Evolutionary conservation across 2,888 invertebrate genomes (phyloP).

Genomic region (Apeira syringaria): DNA sequence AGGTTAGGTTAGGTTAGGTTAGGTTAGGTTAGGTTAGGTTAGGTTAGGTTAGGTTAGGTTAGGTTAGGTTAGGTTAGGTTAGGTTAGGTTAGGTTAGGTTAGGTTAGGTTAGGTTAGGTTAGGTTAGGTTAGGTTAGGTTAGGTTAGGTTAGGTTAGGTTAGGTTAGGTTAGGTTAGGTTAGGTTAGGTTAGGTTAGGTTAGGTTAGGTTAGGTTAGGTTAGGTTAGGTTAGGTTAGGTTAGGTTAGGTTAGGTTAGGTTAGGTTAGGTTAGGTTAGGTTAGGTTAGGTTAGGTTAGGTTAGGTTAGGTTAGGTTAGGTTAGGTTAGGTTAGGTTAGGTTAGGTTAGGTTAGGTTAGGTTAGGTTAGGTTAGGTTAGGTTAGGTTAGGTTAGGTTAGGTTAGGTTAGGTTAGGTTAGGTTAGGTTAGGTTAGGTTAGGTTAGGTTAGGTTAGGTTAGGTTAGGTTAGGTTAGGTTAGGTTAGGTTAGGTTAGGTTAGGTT

Average conservation of each 20-base stretch:
- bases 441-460: too few species aligned
- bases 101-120: conserved; percentile 28
- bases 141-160: conserved; percentile 31
- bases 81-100: conserved; percentile 22
- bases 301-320: conserved; percentile 31
- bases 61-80: conserved; percentile 1
- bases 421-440: conserved; percentile 30
- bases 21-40: conserved; percentile 1
- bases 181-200: conserved; percentile 32
- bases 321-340: conserved; percentile 33
- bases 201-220: conserved; percentile 33
- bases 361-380: conserved; percentile 32
- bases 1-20: conserved; percentile 1
- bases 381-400: conserved; percentile 34
- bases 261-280: conserved; percentile 32
- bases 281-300: conserved; percentile 30
- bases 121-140: conserved; percentile 28
- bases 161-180: conserved; percentile 29
- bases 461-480: too few species aligned
- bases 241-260: conserved; percentile 30
- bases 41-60: conserved; percentile 1
- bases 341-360: conserved; percentile 31
- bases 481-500: too few species aligned
- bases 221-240: conserved; percentile 32
- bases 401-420: conserved; percentile 33